Percentiles rank a stretch among this genome's conserved stretches.
Evolutionary conservation across 2,888 invertebrate genomes (phyloP).

Genomic region (Thysanoteuthis rhombus): DNA sequence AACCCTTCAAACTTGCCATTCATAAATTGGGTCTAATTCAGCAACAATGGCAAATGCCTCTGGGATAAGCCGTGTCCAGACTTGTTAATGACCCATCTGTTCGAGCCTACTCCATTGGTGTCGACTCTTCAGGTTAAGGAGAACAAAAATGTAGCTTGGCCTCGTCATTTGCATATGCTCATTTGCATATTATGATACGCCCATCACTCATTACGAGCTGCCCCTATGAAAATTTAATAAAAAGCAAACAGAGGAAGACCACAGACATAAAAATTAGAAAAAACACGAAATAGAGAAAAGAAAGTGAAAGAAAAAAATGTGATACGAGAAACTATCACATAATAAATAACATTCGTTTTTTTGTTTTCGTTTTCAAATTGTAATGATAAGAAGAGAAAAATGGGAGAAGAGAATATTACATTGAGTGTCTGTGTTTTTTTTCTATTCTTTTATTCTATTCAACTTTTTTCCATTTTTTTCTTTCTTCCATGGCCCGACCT

Average conservation of each 20-base stretch:
- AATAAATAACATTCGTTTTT: not conserved
- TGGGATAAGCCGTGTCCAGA: not conserved
- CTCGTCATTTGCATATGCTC: not conserved
- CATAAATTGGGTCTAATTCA: constrained; percentile 12
- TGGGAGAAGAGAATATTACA: not conserved
- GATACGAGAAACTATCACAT: not conserved
- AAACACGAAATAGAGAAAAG: not conserved
- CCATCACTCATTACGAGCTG: not conserved
- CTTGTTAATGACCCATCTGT: constrained; percentile 12
- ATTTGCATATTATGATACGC: not conserved
- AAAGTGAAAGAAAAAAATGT: not conserved
- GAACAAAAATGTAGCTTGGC: not conserved
- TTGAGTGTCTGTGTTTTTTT: not conserved
- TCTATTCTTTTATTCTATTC: not conserved
- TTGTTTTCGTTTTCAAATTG: not conserved
- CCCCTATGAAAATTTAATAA: not conserved
- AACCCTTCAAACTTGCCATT: not conserved
- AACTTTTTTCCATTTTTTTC: not conserved
- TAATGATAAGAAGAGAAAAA: not conserved
- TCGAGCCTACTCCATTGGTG: not conserved
- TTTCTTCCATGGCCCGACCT: not conserved
- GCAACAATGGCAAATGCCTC: not conserved
- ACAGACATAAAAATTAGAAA: not conserved
- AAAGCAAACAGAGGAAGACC: not conserved
- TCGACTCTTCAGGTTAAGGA: not conserved